Evolutionary conservation across 2,888 invertebrate genomes (phyloP), one percentile per base, ranked within the genome.

Genomic region (Tenodera sinensis): DNA sequence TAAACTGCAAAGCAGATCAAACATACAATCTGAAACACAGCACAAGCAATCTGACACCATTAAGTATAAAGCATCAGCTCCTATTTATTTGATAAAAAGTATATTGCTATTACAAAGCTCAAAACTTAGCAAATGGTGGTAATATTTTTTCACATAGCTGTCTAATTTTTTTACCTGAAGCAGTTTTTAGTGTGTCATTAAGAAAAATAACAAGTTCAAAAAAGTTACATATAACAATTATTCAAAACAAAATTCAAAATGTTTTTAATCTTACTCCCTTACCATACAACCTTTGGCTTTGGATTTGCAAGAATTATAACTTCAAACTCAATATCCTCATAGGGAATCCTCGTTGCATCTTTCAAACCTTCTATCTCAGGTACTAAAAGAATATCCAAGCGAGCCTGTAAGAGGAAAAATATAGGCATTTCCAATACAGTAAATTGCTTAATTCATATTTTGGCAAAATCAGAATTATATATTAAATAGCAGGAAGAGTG

Each of bases 251-350:
- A 42, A 28, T 88, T 42, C 28, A 20, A 71, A 28, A 88, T 47
- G 15, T 34, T 83, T 42, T 71, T 71, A 71, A 71, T 71, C 0
- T 71, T 71, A 15, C 25, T 71, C 28, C 25, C 91, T 91, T 92
- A 94, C 98, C 98, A 99, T 91, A 96, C 95, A 2, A 99, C 96
- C 91, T 96, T 96, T 2, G 99, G 98, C 91, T 96, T 95, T 0
- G 99, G 99, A 93, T 98, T 98, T 34, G 98, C 98, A 91, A 96
- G 96, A 2, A 99, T 96, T 83, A 96, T 95, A 81, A 97, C 97
- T 91, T 97, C 96, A 92, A 99, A 96, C 90, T 96, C 95, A 34
- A 97, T 96, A 47, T 96, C 95, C 91, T 97, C 97, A 89, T 96
- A 97, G 1, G 98, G 97, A 90, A 96, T 95, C 1, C 96, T 96